These are phyloP conservation scores for Leiothrix lutea DNA, from an alignment of 2,113 vertebrate species.

Conservation along the genomic window DNA sequence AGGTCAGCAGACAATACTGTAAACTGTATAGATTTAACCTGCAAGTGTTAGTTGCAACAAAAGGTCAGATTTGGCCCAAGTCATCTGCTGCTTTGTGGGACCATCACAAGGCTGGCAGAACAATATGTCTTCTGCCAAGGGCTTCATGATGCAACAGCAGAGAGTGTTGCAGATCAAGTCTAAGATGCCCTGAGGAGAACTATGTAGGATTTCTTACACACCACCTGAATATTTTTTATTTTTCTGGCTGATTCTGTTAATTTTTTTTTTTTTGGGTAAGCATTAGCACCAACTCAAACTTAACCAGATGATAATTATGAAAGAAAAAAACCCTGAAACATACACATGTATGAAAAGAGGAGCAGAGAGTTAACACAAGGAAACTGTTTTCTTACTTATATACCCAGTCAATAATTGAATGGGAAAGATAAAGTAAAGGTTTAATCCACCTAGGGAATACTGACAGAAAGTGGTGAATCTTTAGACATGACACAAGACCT, in stretches of 20 bases:
- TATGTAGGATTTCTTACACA: neutral
- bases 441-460: neutral
- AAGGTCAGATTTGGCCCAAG: neutral
- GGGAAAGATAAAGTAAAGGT: neutral
- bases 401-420: neutral
- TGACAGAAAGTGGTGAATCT: neutral
- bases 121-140: neutral
- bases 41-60: neutral
- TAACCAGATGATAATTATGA: neutral
- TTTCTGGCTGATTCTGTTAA: neutral
- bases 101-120: neutral
- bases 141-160: conserved; percentile 13
- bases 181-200: neutral
- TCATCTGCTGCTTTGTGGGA: neutral
- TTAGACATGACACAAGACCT: neutral
- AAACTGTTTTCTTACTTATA: neutral
- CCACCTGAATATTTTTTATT: neutral
- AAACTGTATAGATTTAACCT: neutral
- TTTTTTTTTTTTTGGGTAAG: neutral
- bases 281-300: neutral
- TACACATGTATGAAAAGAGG: neutral
- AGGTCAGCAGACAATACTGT: neutral
- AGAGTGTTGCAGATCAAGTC: conserved; percentile 44
- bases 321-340: accelerated
- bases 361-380: neutral